Base-by-base conservation (phyloP, 2,797 vertebrate genomes). In the Limnodromus scolopaceus region DNA sequence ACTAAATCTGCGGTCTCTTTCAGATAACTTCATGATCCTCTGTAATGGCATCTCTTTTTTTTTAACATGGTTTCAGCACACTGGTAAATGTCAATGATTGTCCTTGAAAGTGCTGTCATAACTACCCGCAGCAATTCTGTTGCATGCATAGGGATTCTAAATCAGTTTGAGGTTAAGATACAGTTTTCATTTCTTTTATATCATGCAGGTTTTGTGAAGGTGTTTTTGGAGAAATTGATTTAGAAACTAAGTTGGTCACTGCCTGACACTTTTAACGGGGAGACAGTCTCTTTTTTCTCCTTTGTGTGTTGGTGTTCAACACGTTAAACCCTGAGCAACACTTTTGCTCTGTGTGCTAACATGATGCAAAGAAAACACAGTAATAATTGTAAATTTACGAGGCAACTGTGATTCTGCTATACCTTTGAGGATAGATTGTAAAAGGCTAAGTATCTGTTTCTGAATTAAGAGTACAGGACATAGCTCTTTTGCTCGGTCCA, bases 391-490 rank as follows among this genome's bases (percentile, higher is more conserved):
- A 91, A 83, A 87, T 69, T 85, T 68, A 64, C 22, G 76, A 65
- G 48, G 53, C 32, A 68, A 39, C 78, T 66, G 45, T 77, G 64
- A 64, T 81, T 89, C 51, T 83, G 38, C 48, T 87, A 8, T 78
- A 53, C 82, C 57, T 94, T 86, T 78, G 87, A 87, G 87, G 51
- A 66, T 13, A 70, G 36, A 34, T 55, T 74, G 82, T 80, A 88
- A 92, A 87, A 79, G 41, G 32, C 76, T 95, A 77, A 95, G 53
- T 93, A 86, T 78, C 57, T 66, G 20, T 38, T 36, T 90, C 61
- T 65, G 76, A 84, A 86, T 96, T 84, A 94, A 53, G 41, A 78
- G 72, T 45, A 61, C 16, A 78, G 82, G 82, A 87, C 57, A 64
- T 55, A 34, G 17, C 68, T 77, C 60, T 60, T 91, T 58, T 14